Evolutionary conservation across 2,797 vertebrate genomes (phyloP).

Genomic region (Paratrypauchen microcephalus): DNA sequence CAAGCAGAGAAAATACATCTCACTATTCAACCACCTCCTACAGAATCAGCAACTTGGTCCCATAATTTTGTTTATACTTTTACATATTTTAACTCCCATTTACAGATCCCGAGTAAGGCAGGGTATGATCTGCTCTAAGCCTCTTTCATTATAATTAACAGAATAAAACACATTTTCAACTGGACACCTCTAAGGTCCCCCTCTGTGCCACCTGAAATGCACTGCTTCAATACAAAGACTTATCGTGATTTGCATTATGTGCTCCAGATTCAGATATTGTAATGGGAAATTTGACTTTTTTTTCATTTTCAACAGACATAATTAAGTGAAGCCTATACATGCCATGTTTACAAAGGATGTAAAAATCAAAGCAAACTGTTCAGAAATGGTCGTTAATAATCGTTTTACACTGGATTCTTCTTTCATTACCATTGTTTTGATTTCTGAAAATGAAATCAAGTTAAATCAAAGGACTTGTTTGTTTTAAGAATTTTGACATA

Average conservation of each 20-base stretch:
- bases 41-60: conserved; percentile 55
- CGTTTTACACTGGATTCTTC: conserved; percentile 30
- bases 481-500: conserved; percentile 16
- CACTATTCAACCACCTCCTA: conserved; percentile 43
- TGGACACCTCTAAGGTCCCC: conserved; percentile 22
- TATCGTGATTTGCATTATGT: conserved; percentile 22
- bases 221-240: conserved; percentile 54
- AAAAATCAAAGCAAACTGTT: conserved; percentile 3
- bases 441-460: conserved; percentile 10
- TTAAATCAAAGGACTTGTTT: conserved; percentile 35
- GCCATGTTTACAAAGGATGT: conserved; percentile 16
- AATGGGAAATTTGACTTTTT: conserved; percentile 23
- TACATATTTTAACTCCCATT: conserved; percentile 52
- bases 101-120: conserved; percentile 30
- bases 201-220: conserved; percentile 47
- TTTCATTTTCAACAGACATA: conserved; percentile 8
- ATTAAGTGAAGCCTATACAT: conserved; percentile 33
- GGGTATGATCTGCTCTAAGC: conserved; percentile 27
- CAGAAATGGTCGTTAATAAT: not conserved
- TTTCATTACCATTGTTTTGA: conserved; percentile 18
- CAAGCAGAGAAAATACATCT: conserved; percentile 45
- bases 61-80: conserved; percentile 43
- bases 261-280: conserved; percentile 45
- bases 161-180: conserved; percentile 30
- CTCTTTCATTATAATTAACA: conserved; percentile 44